Base-by-base conservation (phyloP, 2,888 invertebrate species). In the Drosophila mimica region DNA sequence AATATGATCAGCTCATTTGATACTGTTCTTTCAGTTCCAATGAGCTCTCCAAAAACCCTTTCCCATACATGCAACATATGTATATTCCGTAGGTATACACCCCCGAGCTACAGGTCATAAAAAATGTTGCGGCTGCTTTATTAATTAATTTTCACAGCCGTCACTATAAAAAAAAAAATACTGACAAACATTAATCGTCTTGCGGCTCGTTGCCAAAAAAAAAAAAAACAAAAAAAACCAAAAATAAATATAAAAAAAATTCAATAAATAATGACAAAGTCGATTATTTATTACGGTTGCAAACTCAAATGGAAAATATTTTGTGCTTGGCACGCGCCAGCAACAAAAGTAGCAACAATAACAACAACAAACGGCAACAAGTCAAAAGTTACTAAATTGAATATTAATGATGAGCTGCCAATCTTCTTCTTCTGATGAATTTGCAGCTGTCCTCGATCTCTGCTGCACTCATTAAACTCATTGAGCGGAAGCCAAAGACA, bases 111-210 rank as follows among this genome's bases (percentile, higher is more conserved):
- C 60, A 65, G 78, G 81, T 81, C 78, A 81, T 33, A 25, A 43
- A 40, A 40, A 56, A 43, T 33, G 70, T 51, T 56, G 49, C 56
- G 51, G 59, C 59, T 58, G 65, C 48, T 58, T 76, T 38, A 48
- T 63, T 78, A 72, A 78, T 78, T 80, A 62, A 68, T 78, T 78
- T 59, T 67, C 33, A 51, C 61, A 64, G 52, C 72, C 76, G 78
- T 72, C 78, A 72, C 56, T 80, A 60, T 48, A 48, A 46, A 43
- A 36, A 34, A 57, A 17, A 40, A 15, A 46, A 8, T 25, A 25
- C 46, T 15, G 4, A 52, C 38, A 36, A 58, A 64, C 62, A 78
- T 71, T 80, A 78, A 76, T 78, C 72, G 76, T 56, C 51, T 8
- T 53, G 56, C 38, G 59, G 57, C 58, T 46, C 46, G 54, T 61